Conservation (phyloP, 2,113 vertebrate species). For the Fulica atra region DNA sequence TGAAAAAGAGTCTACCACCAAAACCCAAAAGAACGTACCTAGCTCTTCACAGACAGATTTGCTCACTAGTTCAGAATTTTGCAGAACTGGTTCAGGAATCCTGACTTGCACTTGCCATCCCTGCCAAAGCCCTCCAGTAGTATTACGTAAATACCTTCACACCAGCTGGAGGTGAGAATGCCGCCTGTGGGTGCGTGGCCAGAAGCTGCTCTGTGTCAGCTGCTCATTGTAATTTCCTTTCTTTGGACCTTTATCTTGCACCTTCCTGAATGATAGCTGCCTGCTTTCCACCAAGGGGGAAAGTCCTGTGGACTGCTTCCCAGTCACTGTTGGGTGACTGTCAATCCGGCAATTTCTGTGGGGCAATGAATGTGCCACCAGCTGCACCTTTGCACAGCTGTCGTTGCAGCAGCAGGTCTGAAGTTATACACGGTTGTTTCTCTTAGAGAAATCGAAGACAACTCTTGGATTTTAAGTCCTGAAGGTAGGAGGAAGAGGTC, state of each 20-base stretch:
- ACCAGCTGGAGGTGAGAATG: not conserved
- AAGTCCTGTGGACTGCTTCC: not conserved
- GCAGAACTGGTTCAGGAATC: slow-evolving; percentile 7
- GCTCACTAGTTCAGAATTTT: not conserved
- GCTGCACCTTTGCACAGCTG: not conserved
- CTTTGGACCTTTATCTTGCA: not conserved
- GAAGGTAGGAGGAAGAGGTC: not conserved
- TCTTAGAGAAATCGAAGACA: not conserved
- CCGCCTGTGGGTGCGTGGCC: not conserved
- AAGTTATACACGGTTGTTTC: not conserved
- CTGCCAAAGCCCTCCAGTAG: not conserved
- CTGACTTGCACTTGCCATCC: not conserved
- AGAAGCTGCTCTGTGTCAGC: not conserved
- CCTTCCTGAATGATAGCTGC: not conserved
- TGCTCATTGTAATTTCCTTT: not conserved
- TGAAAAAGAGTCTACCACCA: not conserved
- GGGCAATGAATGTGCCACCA: not conserved
- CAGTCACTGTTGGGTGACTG: not conserved
- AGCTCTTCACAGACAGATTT: not conserved
- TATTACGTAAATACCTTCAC: not conserved
- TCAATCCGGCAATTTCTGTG: not conserved
- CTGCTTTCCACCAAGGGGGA: not conserved
- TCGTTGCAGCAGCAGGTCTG: not conserved
- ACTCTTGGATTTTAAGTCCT: not conserved
- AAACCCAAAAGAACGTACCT: not conserved